Evolutionary conservation across 2,797 vertebrate species (phyloP).

Genomic region (Pampus argenteus): DNA sequence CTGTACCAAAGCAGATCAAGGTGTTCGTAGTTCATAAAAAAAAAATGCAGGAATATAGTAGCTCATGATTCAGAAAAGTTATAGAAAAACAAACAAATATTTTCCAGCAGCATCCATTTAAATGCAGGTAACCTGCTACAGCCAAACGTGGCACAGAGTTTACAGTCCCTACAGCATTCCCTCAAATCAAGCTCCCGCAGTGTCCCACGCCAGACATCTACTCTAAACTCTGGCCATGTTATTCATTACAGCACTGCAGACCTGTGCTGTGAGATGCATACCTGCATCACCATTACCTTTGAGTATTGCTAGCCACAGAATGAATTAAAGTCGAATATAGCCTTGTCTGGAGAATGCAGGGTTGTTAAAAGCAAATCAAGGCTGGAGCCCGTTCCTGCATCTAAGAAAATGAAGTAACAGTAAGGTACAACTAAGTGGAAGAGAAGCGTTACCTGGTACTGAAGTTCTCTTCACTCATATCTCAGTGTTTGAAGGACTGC

Average conservation of each 20-base stretch:
- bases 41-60: not conserved
- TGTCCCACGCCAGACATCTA: conserved; percentile 22
- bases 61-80: not conserved
- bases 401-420: conserved; percentile 79
- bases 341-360: conserved; percentile 80
- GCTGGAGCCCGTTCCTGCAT: conserved; percentile 64
- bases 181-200: conserved; percentile 35
- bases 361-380: conserved; percentile 82
- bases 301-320: conserved; percentile 78
- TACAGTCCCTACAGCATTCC: conserved; percentile 43
- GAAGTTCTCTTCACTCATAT: conserved; percentile 61
- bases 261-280: conserved; percentile 54
- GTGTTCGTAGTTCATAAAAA: not conserved
- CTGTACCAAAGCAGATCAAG: conserved; percentile 1
- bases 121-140: not conserved
- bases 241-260: conserved; percentile 67
- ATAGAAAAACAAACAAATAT: not conserved
- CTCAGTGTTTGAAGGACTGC: conserved; percentile 29
- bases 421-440: conserved; percentile 82
- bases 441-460: conserved; percentile 74
- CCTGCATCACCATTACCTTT: conserved; percentile 57
- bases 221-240: conserved; percentile 61
- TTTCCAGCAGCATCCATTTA: not conserved
- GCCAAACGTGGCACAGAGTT: conserved; percentile 65
- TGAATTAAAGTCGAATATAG: conserved; percentile 85